Base-by-base conservation (phyloP, 1,140 invertebrate species). In the Drosophila orosa region DNA sequence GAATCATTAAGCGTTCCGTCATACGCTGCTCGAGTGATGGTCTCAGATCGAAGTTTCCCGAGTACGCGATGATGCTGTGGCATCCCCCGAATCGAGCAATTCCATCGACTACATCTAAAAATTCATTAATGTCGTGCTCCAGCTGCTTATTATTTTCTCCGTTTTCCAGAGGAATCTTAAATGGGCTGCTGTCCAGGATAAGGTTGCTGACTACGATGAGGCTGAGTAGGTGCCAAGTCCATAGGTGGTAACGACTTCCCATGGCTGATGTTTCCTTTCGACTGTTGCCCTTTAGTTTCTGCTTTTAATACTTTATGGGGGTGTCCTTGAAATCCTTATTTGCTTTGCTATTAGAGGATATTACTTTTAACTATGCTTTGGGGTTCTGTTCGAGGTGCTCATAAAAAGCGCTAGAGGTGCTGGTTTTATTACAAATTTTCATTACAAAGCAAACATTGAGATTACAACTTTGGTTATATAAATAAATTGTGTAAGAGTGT, bases 321-420 rank as follows among this genome's bases (percentile, higher is more conserved):
- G 9, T 0, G 39, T 5, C 13, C 33, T 35, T 35, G 3, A 0
- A 12, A 17, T 19, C 39, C 39, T 17, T 40, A 8, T 40, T 27
- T 48, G n/a, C 25, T 48, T 27, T 27, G 9, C 13, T 27, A 27
- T 48, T 48, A 48, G 4, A 27, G n/a, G 25, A 17, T 15, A 48
- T 48, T 5, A 48, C n/a, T 10, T 27, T 27, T 48, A 27, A 27
- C 24, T 17, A 17, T 6, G 9, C 45, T 45, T 92, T 98, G 8
- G 97, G 97, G 74, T 96, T 96, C 25, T 97, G 35, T 95, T 96
- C 90, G 95, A 95, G 94, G 95, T 96, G 91, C 19, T 1, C 10
- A 2, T 44, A 55, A 44, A 24, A 61, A 33, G 24, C 17, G 6
- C 6, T 12, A 67, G 59, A 22, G 6, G 45, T 54, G 60, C 33